Percentiles rank a stretch among this genome's conserved stretches.
These are phyloP conservation scores for Rhagonycha lutea DNA, from an alignment of 2,888 invertebrate species.

Conservation along the genomic window DNA sequence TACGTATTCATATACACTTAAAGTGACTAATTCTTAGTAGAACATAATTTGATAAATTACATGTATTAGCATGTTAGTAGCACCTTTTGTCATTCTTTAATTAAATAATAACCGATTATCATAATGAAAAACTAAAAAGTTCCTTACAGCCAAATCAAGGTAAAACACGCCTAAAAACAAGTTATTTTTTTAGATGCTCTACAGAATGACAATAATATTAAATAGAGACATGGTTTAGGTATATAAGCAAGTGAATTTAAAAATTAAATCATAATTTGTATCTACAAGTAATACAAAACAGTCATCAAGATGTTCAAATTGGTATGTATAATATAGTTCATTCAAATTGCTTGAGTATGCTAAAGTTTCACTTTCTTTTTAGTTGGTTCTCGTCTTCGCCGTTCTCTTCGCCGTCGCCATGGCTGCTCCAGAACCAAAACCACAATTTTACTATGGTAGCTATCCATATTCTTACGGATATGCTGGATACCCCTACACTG, in stretches of 20 bases:
- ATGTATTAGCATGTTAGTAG: background rate
- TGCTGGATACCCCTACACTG: slow-evolving; percentile 1
- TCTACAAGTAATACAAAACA: slow-evolving; percentile 4
- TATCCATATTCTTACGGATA: slow-evolving; percentile 6
- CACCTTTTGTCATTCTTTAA: background rate
- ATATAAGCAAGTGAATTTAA: background rate
- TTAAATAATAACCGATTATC: background rate
- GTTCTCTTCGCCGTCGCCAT: slow-evolving; percentile 25
- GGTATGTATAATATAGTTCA: slow-evolving; percentile 7
- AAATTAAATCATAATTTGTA: slow-evolving; percentile 6
- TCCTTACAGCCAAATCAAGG: background rate
- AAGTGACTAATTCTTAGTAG: background rate
- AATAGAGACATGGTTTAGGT: background rate
- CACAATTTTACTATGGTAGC: slow-evolving; percentile 6
- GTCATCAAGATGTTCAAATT: slow-evolving; percentile 13
- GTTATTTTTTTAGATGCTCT: background rate
- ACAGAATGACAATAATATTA: background rate
- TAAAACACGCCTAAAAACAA: background rate
- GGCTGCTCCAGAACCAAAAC: slow-evolving; percentile 25
- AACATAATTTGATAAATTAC: background rate
- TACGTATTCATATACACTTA: background rate
- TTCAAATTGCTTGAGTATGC: background rate
- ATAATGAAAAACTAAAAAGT: background rate
- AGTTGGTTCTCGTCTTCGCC: slow-evolving; percentile 28
- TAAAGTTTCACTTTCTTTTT: background rate